Base-by-base conservation (phyloP, 2,888 invertebrate genomes). In the Aspidapion aeneum region DNA sequence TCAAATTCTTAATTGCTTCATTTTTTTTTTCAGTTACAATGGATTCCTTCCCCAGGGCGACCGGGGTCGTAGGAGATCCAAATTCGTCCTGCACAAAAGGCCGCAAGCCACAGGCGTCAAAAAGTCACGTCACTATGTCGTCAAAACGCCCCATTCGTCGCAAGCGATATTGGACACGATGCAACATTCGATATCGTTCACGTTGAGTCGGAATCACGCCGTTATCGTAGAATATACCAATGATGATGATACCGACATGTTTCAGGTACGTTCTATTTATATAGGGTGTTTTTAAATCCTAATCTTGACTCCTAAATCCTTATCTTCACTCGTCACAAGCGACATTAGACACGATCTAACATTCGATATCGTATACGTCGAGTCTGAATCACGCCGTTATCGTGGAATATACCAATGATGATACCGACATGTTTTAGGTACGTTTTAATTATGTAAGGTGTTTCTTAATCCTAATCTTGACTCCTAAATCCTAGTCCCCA, bases 211-310 rank as follows among this genome's bases (percentile, higher is more conserved):
- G 79, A 96, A 93, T 79, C 96, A 98, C 83, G 96, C 97, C 61
- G 96, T 99, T 75, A 96, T 99, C 77, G 98, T 99, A 62, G 98
- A 99, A 82, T 99, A 99, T 82, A 93, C 92, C 74, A 90, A 90
- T 77, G 98, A 99, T 82, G 88, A 90, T 64, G 92, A 94, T 78
- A 98, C 97, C 62, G 99, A 99, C 82, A 98, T 99, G 98, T 99
- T 99, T 83, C 99, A 99, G 89, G 97, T 96, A 69, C 66, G 55
- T 57, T 59, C n/a, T 48, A n/a, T 9, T 16, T 18, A 5, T 1
- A 18, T n/a, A 2, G 19, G 57, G 20, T 9, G 54, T 57, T 58
- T 60, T 12, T n/a, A 20, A 21, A 19, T n/a, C n/a, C n/a, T n/a
- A n/a, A n/a, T n/a, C n/a, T n/a, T n/a, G n/a, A n/a, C n/a, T n/a